These are phyloP conservation scores for Bombus fervidus DNA, from an alignment of 1,140 invertebrate species.

Conservation along the genomic window DNA sequence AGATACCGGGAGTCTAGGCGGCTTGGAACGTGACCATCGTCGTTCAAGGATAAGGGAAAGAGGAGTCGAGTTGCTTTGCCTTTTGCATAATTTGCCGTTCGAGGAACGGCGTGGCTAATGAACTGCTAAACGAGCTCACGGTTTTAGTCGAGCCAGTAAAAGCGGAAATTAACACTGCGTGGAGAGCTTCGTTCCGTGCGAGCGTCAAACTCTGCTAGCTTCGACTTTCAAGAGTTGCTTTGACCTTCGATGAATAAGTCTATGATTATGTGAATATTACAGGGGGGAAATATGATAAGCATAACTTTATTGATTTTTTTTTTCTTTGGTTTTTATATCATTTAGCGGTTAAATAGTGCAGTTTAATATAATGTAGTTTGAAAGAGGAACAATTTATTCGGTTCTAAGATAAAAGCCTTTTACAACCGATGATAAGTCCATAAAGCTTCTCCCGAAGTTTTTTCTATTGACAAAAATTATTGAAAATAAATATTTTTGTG, in stretches of 20 bases:
- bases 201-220: not conserved
- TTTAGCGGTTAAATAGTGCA: too few relatives aligned
- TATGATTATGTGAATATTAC: not conserved
- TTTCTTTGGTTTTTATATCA: too few relatives aligned
- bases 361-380: too few relatives aligned
- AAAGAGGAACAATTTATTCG: too few relatives aligned
- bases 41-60: conserved; percentile 37
- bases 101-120: conserved; percentile 62
- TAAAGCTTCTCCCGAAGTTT: too few relatives aligned
- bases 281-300: too few relatives aligned
- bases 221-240: not conserved
- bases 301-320: too few relatives aligned
- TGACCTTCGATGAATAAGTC: not conserved
- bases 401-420: too few relatives aligned
- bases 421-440: too few relatives aligned
- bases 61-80: conserved; percentile 11
- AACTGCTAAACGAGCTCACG: conserved; percentile 68
- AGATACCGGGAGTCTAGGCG: conserved; percentile 40
- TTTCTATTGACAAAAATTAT: too few relatives aligned
- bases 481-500: too few relatives aligned
- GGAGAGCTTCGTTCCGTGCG: conserved; percentile 24
- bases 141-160: conserved; percentile 48
- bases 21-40: conserved; percentile 42
- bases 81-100: conserved; percentile 58
- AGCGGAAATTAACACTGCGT: conserved; percentile 62